Conservation (phyloP, 2,888 invertebrate genomes). For the Sarcophaga rosellei region DNA sequence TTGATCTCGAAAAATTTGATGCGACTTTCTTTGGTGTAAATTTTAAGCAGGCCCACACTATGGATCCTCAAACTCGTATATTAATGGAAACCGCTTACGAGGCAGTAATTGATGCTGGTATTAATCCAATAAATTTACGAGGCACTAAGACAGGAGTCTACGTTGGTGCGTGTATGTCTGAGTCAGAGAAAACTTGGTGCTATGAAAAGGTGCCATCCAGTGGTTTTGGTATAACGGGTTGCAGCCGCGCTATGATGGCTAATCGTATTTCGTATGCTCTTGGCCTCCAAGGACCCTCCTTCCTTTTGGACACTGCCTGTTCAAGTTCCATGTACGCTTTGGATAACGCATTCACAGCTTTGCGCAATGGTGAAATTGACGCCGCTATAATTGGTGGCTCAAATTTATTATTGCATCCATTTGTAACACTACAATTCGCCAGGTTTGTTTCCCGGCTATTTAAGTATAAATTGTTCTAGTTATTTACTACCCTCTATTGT, state of each 20-base stretch:
- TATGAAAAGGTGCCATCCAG: constrained; percentile 84
- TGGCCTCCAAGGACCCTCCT: constrained; percentile 94
- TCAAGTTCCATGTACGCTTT: constrained; percentile 95
- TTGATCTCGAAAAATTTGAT: constrained; percentile 87
- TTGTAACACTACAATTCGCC: constrained; percentile 93
- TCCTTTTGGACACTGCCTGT: constrained; percentile 95
- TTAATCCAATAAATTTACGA: constrained; percentile 85
- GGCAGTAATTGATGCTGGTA: constrained; percentile 88
- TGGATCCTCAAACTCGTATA: constrained; percentile 90
- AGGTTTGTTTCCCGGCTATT: constrained; percentile 81
- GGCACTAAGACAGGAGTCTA: constrained; percentile 89
- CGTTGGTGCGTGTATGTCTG: constrained; percentile 87
- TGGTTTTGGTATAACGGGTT: constrained; percentile 84
- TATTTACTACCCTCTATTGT: no score
- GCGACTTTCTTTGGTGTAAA: constrained; percentile 89
- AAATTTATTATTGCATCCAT: constrained; percentile 93
- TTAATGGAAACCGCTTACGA: constrained; percentile 90
- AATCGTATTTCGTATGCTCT: constrained; percentile 94
- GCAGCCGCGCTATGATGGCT: constrained; percentile 95
- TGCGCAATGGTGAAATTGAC: constrained; percentile 91
- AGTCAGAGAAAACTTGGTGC: constrained; percentile 88
- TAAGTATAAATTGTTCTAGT: neutral
- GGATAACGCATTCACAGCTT: constrained; percentile 89
- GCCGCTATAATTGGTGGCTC: constrained; percentile 94
- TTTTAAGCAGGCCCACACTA: constrained; percentile 88